Conservation (phyloP, 2,113 vertebrate genomes). For the Megaptera novaeangliae region DNA sequence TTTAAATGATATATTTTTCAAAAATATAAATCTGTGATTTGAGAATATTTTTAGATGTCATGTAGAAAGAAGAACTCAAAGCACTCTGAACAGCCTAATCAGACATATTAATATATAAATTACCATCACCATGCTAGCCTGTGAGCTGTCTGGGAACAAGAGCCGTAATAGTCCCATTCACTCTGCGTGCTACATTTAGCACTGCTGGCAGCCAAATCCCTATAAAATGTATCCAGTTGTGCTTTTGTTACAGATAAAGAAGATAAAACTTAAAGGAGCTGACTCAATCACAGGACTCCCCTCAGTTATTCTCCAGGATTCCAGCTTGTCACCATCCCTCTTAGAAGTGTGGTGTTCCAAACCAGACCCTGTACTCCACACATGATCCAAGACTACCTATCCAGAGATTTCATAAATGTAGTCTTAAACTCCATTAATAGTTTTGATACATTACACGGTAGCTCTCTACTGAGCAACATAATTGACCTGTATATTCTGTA, state of each 20-base stretch:
- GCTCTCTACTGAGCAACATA: neutral
- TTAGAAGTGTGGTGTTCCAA: neutral
- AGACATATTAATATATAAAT: neutral
- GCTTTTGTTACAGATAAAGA: neutral
- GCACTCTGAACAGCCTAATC: neutral
- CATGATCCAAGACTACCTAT: neutral
- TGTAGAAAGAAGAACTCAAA: neutral
- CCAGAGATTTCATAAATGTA: neutral
- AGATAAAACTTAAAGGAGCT: neutral
- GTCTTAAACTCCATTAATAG: neutral
- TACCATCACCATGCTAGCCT: neutral
- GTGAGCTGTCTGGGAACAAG: neutral
- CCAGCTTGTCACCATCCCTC: neutral
- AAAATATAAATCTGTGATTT: neutral
- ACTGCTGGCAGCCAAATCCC: neutral
- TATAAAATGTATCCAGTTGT: neutral
- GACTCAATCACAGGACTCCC: neutral
- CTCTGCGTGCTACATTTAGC: neutral
- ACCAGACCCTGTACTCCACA: neutral
- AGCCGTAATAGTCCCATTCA: neutral
- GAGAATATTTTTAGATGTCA: neutral
- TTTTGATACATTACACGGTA: neutral
- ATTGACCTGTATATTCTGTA: neutral
- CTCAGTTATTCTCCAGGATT: neutral
- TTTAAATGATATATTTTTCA: slow-evolving; percentile 16